Evolutionary conservation across 2,888 invertebrate genomes (phyloP), one percentile per base, ranked within the genome.

Genomic region (Parelbella ahira): DNA sequence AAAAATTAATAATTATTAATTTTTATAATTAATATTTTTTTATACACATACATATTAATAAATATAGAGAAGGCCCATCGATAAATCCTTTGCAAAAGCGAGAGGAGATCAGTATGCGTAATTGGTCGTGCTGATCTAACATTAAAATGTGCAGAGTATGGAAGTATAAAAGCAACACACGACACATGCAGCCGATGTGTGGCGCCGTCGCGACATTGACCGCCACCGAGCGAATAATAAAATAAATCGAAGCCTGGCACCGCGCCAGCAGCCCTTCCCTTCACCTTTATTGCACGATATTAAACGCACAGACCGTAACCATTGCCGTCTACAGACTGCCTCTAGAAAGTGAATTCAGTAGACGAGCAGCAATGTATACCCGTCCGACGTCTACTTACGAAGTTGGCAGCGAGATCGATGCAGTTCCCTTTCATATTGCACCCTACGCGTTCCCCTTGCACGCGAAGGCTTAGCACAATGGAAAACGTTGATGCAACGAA

Each of bases 201-300:
- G 75, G 76, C 80, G 77, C 75, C 73, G 69, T 43, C 80, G 84
- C 84, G 86, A 84, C 86, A 86, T 82, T 84, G 86, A 86, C 86
- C 86, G 83, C 79, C 76, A 78, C 74, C 59, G 58, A 56, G 75
- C 76, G 82, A 78, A 83, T 81, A 82, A 86, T 84, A 84, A 86
- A 81, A 77, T 67, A 78, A 81, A 80, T 74, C 74, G 76, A 71
- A 74, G 68, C 61, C 71, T 86, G 87, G 87, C 86, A 72, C 51
- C 58, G 63, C 55, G 83, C 86, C 86, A 86, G 57, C 34, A 71
- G 71, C 80, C 78, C 78, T 79, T 81, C 77, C 77, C 75, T 71
- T 65, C 68, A 72, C 72, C 73, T 74, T 49, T 44, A 44, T 45
- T 30, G 10, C 28, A 36, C 23, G 39, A 30, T 8, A 24, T 7